A percentile compares a stretch with the other conserved stretches of the same genome.
phyloP scores from a whole-genome alignment of 2,113 vertebrate species.

The Pionites leucogaster region DNA sequence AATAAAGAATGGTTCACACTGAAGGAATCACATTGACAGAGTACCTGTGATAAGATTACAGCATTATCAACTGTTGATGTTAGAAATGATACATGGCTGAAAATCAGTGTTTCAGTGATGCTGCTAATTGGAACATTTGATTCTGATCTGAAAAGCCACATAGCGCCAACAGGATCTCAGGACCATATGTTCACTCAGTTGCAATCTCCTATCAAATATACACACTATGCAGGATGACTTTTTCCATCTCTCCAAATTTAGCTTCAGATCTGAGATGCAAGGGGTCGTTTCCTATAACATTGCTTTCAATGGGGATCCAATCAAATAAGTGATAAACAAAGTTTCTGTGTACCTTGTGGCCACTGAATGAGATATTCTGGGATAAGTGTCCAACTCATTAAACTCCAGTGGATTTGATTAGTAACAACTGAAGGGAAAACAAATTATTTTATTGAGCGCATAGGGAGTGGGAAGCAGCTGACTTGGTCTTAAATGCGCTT shows the following conservation, averaged over 20 bases:
- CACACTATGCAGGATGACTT: not conserved
- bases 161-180: fast-evolving
- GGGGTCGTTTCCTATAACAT: not conserved
- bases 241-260: not conserved
- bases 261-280: not conserved
- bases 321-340: not conserved
- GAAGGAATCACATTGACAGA: not conserved
- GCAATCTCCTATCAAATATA: not conserved
- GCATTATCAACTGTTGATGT: not conserved
- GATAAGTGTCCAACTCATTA: not conserved
- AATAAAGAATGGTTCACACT: not conserved
- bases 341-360: not conserved
- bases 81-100: not conserved
- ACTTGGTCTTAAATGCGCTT: not conserved
- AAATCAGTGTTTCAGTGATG: not conserved
- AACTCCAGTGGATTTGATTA: not conserved
- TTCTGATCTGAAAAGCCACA: not conserved
- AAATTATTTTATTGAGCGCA: not conserved
- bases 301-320: not conserved
- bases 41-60: not conserved
- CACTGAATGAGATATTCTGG: not conserved
- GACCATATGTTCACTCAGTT: not conserved
- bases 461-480: not conserved
- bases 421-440: not conserved
- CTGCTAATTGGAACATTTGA: not conserved